Evolutionary conservation across 2,888 invertebrate genomes (phyloP).

Genomic region (Teleogryllus oceanicus): DNA sequence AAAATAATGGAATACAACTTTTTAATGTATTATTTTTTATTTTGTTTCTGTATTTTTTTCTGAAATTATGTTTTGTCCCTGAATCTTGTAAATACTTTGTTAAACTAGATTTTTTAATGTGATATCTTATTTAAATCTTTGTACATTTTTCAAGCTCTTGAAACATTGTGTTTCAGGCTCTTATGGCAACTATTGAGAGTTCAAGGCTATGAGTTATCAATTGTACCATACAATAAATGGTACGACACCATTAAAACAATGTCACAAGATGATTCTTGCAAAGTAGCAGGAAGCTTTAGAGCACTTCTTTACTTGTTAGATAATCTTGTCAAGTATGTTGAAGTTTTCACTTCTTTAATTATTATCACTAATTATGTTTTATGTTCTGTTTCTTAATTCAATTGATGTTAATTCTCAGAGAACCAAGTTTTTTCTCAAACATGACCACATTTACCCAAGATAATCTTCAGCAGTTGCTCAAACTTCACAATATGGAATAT

Average conservation of each 20-base stretch:
- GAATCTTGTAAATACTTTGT: no score
- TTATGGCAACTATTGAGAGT: conserved; percentile 39
- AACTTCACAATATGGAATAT: conserved; percentile 33
- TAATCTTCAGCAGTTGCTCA: conserved; percentile 33
- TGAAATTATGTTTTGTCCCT: no score
- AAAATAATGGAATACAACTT: no score
- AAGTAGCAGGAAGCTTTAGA: conserved; percentile 7
- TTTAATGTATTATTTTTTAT: no score
- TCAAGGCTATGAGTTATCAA: conserved; percentile 38
- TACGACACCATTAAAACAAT: conserved; percentile 33
- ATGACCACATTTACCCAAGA: conserved; percentile 34
- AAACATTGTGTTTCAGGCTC: conserved; percentile 35
- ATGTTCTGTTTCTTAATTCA: neutral
- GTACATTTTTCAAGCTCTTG: neutral
- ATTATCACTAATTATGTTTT: neutral
- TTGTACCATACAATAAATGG: conserved; percentile 39
- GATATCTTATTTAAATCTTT: neutral
- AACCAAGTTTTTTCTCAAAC: conserved; percentile 33
- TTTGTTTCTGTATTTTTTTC: no score
- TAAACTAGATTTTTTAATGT: no score
- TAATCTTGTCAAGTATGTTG: conserved; percentile 31
- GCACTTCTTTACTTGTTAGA: conserved; percentile 34
- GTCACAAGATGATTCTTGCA: neutral
- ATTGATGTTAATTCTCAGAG: conserved; percentile 27
- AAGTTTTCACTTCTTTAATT: no score